phyloP scores from a whole-genome alignment of 1,140 invertebrate species.

The Bombus turneri region DNA sequence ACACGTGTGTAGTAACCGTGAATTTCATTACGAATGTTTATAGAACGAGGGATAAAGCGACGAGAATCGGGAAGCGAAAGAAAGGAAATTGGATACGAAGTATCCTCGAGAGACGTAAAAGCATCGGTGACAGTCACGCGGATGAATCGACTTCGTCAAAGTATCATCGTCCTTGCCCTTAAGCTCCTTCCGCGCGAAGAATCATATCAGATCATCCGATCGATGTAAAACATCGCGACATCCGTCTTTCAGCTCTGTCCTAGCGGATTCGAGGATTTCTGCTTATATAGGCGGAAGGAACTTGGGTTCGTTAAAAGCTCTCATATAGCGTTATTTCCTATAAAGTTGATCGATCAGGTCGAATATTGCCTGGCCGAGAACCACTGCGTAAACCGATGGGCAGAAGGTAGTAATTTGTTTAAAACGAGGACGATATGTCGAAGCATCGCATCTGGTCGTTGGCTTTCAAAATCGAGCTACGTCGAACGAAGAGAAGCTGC shows the following conservation, averaged over 20 bases:
- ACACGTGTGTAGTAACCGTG: background rate
- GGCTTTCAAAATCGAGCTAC: background rate
- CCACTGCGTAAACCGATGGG: too few relatives aligned
- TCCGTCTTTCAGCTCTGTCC: slow-evolving; percentile 13
- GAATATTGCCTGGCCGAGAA: slow-evolving; percentile 1
- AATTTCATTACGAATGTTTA: background rate
- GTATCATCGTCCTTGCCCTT: slow-evolving; percentile 51
- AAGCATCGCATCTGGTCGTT: too few relatives aligned
- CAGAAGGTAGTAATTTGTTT: background rate
- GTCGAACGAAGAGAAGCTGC: background rate
- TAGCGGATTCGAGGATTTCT: slow-evolving; percentile 53
- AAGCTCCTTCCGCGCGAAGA: slow-evolving; percentile 52
- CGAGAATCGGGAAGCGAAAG: background rate
- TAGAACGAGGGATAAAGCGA: too few relatives aligned
- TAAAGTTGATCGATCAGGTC: slow-evolving; percentile 38
- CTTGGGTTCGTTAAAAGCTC: slow-evolving; percentile 11
- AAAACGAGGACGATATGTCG: background rate
- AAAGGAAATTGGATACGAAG: slow-evolving; percentile 13
- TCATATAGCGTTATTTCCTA: background rate
- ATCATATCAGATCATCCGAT: slow-evolving; percentile 52
- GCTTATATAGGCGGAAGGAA: slow-evolving; percentile 22
- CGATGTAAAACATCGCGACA: slow-evolving; percentile 53
- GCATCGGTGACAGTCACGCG: background rate
- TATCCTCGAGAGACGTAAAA: background rate
- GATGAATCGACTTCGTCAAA: background rate